phyloP scores from a whole-genome alignment of 2,113 vertebrate genomes.

The Heptranchias perlo region DNA sequence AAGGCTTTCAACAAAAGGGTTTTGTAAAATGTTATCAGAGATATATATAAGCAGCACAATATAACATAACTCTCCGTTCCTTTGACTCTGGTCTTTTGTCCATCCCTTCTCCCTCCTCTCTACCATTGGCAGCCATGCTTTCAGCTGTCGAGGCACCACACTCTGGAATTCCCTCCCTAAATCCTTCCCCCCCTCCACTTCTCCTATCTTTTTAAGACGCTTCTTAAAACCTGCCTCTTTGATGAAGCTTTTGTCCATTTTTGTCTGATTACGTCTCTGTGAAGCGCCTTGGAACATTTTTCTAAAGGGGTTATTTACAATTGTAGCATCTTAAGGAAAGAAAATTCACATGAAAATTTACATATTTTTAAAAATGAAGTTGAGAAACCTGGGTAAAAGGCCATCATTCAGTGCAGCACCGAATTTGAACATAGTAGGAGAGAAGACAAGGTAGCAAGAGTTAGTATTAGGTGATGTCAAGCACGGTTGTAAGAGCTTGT shows the following conservation, averaged over 20 bases:
- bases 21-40: background rate
- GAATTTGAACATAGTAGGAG: background rate
- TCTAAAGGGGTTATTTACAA: too few species aligned
- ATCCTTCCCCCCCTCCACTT: background rate
- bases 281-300: background rate
- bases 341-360: too few species aligned
- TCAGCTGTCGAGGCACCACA: background rate
- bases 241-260: background rate
- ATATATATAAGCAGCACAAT: background rate
- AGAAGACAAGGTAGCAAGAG: background rate
- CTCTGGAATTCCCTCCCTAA: background rate
- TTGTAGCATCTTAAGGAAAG: too few species aligned
- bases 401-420: background rate
- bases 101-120: background rate
- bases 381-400: background rate
- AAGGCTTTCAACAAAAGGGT: background rate
- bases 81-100: background rate
- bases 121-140: background rate
- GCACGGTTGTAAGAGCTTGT: too few species aligned
- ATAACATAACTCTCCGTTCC: background rate
- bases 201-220: background rate
- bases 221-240: background rate
- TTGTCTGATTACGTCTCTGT: background rate
- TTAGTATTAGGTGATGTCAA: too few species aligned
- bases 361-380: too few species aligned